Evolutionary conservation across 2,888 invertebrate species (phyloP).

Genomic region (Xylota sylvarum): DNA sequence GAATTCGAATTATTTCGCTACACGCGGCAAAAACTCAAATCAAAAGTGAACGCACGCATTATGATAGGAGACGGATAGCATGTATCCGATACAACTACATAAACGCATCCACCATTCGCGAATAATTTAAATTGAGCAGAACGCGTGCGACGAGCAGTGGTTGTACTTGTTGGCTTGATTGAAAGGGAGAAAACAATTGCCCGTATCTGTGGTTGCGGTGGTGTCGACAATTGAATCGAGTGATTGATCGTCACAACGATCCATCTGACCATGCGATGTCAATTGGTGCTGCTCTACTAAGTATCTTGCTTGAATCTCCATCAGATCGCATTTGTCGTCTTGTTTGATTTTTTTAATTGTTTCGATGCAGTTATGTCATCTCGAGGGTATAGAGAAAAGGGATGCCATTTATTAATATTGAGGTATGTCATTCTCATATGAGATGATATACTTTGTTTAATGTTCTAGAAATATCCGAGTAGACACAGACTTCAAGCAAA

Average conservation of each 20-base stretch:
- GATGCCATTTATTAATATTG: conserved; percentile 1
- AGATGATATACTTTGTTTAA: too few relatives aligned
- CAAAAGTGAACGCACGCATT: conserved; percentile 64
- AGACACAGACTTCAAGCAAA: too few relatives aligned
- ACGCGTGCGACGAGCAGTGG: conserved; percentile 7
- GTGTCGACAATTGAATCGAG: conserved; percentile 56
- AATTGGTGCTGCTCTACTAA: conserved; percentile 30
- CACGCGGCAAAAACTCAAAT: conserved; percentile 60
- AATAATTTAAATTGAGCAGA: conserved; percentile 38
- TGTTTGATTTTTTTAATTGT: conserved; percentile 15
- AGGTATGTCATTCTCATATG: too few relatives aligned
- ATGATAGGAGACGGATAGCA: conserved; percentile 47
- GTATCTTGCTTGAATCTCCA: neutral
- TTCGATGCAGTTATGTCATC: conserved; percentile 14
- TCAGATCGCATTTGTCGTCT: neutral
- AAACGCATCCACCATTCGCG: conserved; percentile 36
- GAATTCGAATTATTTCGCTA: conserved; percentile 52
- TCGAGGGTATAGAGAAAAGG: too few relatives aligned
- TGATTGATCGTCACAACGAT: conserved; percentile 57
- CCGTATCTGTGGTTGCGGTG: conserved; percentile 40
- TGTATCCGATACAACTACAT: conserved; percentile 36
- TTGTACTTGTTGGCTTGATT: neutral
- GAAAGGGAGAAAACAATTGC: neutral
- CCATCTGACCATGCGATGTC: conserved; percentile 18
- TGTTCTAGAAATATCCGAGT: neutral